A percentile compares a stretch with the other conserved stretches of the same genome.
Evolutionary conservation across 2,113 vertebrate species (phyloP).

Genomic region (Kryptolebias marmoratus): DNA sequence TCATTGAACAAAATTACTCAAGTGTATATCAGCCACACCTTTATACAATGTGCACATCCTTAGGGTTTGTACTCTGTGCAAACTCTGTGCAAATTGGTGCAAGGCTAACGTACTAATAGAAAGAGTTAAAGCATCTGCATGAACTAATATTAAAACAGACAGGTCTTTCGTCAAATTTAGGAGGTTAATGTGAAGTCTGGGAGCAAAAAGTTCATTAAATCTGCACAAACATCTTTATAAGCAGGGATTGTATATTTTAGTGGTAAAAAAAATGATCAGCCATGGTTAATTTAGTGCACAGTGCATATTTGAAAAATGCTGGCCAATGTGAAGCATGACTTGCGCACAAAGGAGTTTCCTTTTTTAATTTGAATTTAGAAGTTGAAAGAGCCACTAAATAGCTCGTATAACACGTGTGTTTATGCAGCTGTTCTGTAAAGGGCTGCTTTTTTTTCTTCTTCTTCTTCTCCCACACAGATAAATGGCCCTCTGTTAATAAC

Average conservation of each 20-base stretch:
- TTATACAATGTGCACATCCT: too few species aligned
- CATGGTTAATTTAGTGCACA: not conserved
- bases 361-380: conserved; percentile 21
- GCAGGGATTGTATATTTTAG: too few species aligned
- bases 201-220: not conserved
- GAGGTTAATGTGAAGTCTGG: not conserved
- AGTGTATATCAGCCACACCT: too few species aligned
- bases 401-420: conserved; percentile 9
- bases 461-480: conserved; percentile 17
- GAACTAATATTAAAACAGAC: too few species aligned
- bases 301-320: not conserved
- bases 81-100: too few species aligned
- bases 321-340: not conserved
- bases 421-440: conserved; percentile 49
- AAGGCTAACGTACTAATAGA: too few species aligned
- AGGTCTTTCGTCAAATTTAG: too few species aligned
- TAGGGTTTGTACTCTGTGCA: too few species aligned
- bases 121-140: too few species aligned
- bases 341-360: conserved; percentile 6
- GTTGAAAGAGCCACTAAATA: conserved; percentile 26
- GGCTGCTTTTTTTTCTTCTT: conserved; percentile 1
- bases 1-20: too few species aligned
- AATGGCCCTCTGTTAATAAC: conserved; percentile 29
- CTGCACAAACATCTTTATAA: too few species aligned
- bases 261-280: too few species aligned